Evolutionary conservation across 1,140 invertebrate species (phyloP), one percentile per base, ranked within the genome.

Genomic region (Bombus haemorrhoidalis): DNA sequence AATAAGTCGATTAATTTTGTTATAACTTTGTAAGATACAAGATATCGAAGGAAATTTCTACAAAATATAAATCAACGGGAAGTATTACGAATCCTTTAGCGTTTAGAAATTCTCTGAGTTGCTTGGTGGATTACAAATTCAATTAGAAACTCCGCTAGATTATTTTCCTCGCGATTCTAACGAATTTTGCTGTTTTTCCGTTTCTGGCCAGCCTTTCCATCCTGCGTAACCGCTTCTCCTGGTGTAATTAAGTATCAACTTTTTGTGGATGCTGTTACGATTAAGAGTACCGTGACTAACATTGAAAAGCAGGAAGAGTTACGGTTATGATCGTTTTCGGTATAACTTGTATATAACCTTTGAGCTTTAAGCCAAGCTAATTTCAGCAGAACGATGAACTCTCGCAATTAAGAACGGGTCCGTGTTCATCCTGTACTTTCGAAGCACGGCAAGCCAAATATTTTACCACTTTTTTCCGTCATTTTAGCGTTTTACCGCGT

Each of bases 401-500:
- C 73, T 25, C 32, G 73, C 34, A 75, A 75, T 75, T 75, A 75
- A 53, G 73, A 75, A 28, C 41, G 32, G 25, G 10, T 1, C 73
- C 3, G 32, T 39, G 53, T 41, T 77, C 57, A 39, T 39, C 5
- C 18, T 22, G 34, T 4, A 62, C 18, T 77, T 62, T 41, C 37
- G 15, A 77, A 77, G 25, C 12, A n/a, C 25, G 13, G 2, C 47
- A 37, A 9, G 12, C 12, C 34, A 41, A 62, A 77, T 28, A 62
- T 53, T 53, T 53, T 8, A 22, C 18, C 18, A 22, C 47, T 22
- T 53, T 53, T 53, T 53, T 53, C 18, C 1, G 18, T 22, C 28
- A 13, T 18, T 39, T 76, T 10, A 4, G 1, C 13, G 3, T 15
- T 59, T 32, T 37, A 62, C 15, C 47, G 13, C 22, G 47, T 15